Conservation (phyloP, 1,140 invertebrate species). For the Dendrolimus kikuchii region DNA sequence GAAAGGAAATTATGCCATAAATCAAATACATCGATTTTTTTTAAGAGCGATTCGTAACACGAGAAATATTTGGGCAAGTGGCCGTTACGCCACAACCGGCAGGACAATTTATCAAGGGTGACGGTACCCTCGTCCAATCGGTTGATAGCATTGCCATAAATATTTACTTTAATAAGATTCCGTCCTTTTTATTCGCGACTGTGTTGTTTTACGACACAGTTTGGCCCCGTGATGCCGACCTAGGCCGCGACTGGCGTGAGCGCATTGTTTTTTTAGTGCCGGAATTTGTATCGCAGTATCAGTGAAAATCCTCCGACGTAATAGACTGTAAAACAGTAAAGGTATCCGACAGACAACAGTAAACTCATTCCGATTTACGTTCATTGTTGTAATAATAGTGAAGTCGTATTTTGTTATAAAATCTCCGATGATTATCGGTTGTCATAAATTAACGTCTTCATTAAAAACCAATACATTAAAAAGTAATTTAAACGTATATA, state of each 20-base stretch:
- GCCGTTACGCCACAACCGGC: conserved; percentile 43
- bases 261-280: conserved; percentile 48
- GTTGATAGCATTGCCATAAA: conserved; percentile 70
- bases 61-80: conserved; percentile 50
- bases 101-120: conserved; percentile 59
- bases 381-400: neutral
- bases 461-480: too few relatives aligned
- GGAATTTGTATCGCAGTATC: conserved; percentile 27
- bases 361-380: neutral
- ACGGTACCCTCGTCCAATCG: conserved; percentile 61
- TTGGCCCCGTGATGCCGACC: conserved; percentile 40
- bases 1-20: conserved; percentile 50
- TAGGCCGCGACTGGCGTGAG: conserved; percentile 28
- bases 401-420: conserved; percentile 2
- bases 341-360: neutral
- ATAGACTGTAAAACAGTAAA: conserved; percentile 13
- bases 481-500: too few relatives aligned
- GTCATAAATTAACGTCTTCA: too few relatives aligned
- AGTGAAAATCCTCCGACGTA: conserved; percentile 18
- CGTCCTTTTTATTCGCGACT: conserved; percentile 61
- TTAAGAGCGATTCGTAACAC: conserved; percentile 44
- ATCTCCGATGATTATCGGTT: neutral
- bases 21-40: conserved; percentile 46
- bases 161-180: conserved; percentile 72
- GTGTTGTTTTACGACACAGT: conserved; percentile 61